phyloP scores from a whole-genome alignment of 2,888 invertebrate species.

The Ectobius pallidus region DNA sequence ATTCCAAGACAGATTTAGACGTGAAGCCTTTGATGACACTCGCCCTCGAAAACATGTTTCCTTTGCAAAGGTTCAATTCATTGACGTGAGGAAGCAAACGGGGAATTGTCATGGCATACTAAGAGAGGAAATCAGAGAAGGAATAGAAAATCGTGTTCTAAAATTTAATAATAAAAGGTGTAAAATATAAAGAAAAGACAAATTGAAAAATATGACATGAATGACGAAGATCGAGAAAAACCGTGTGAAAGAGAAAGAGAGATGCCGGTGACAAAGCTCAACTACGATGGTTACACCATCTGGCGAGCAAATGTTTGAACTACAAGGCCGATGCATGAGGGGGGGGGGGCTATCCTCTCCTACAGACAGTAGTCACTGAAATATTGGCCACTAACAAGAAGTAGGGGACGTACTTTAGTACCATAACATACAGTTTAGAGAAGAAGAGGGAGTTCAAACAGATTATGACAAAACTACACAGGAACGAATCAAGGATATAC shows the following conservation, averaged over 20 bases:
- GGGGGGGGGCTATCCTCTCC: conserved; percentile 17
- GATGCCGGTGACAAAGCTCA: background rate
- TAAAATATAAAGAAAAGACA: conserved; percentile 1
- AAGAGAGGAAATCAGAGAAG: background rate
- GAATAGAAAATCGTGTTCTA: conserved; percentile 19
- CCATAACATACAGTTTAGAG: conserved; percentile 1
- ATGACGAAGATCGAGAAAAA: background rate
- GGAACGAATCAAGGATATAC: conserved; percentile 6
- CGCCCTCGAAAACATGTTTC: background rate
- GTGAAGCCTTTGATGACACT: no score
- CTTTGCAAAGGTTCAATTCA: background rate
- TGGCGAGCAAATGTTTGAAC: conserved; percentile 36
- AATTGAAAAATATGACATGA: conserved; percentile 1
- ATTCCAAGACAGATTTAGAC: no score
- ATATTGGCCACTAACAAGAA: conserved; percentile 5
- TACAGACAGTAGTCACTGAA: conserved; percentile 7
- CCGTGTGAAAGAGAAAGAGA: conserved; percentile 11
- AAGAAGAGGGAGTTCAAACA: conserved; percentile 3
- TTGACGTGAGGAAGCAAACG: background rate
- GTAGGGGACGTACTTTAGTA: conserved; percentile 4
- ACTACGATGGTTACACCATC: conserved; percentile 31
- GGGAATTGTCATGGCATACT: background rate
- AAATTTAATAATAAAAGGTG: background rate
- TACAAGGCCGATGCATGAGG: conserved; percentile 26
- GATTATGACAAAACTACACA: conserved; percentile 24